Percentiles rank a stretch among this genome's conserved stretches.
Evolutionary conservation across 2,113 vertebrate species (phyloP).

Genomic region (Myrmecophaga tridactyla): DNA sequence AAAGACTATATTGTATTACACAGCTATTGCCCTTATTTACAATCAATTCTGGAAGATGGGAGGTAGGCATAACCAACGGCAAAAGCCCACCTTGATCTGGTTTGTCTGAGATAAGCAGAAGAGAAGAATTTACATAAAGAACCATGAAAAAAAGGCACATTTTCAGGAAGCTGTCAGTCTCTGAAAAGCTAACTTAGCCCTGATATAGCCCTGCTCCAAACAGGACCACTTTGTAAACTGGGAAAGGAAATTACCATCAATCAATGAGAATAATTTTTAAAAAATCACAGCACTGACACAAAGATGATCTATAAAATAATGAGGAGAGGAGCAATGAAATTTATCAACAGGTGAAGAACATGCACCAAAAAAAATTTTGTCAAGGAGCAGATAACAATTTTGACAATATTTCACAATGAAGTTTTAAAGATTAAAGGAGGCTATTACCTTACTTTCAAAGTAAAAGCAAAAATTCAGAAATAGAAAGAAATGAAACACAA

Average conservation of each 20-base stretch:
- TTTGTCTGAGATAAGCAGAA: background rate
- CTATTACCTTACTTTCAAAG: background rate
- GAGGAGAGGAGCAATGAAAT: background rate
- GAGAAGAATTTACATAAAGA: background rate
- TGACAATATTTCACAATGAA: background rate
- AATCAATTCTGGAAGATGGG: background rate
- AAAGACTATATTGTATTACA: accelerated
- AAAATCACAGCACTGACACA: background rate
- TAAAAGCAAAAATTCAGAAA: background rate
- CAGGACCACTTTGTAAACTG: background rate
- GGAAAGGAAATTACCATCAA: background rate
- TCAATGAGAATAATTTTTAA: background rate
- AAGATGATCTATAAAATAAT: background rate
- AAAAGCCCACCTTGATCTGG: background rate
- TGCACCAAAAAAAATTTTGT: background rate
- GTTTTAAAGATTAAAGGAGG: background rate
- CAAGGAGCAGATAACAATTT: background rate
- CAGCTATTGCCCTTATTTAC: accelerated
- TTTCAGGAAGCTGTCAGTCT: background rate
- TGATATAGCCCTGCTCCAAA: background rate
- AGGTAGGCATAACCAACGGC: background rate
- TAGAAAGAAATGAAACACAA: conserved; percentile 9
- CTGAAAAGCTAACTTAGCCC: background rate
- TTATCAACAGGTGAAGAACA: background rate
- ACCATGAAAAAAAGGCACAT: background rate